phyloP scores from a whole-genome alignment of 2,888 invertebrate species.

The Agapostemon virescens region DNA sequence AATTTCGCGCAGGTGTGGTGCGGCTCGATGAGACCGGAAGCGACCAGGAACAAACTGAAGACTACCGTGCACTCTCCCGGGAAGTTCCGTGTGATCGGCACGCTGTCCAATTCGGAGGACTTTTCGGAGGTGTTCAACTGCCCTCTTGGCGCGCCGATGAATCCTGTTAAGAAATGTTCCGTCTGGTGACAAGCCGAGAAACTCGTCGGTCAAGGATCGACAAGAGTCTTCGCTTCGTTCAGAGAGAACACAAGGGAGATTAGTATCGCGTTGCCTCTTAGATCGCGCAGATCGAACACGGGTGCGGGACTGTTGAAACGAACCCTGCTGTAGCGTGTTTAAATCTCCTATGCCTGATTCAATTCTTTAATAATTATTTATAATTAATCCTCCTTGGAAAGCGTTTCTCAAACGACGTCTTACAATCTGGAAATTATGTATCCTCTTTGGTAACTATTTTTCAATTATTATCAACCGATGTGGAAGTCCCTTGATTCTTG shows the following conservation, averaged over 20 bases:
- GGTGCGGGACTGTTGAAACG: constrained; percentile 10
- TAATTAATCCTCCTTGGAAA: background rate
- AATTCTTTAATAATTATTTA: too few relatives aligned
- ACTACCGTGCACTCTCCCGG: constrained; percentile 93
- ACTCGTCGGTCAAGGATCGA: constrained; percentile 18
- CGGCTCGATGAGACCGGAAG: constrained; percentile 90
- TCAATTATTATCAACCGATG: background rate
- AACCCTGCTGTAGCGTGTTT: background rate
- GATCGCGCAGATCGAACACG: background rate
- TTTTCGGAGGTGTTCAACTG: constrained; percentile 88
- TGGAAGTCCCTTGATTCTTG: background rate
- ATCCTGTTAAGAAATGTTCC: constrained; percentile 88
- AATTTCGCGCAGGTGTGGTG: constrained; percentile 95
- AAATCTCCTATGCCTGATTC: background rate
- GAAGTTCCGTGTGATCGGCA: constrained; percentile 89
- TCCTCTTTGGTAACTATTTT: background rate
- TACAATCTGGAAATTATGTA: background rate
- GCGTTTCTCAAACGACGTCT: background rate
- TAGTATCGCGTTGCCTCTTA: constrained; percentile 2
- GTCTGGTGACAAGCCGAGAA: constrained; percentile 82
- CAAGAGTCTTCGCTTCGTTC: constrained; percentile 9
- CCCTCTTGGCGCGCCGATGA: constrained; percentile 88
- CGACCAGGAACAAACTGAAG: constrained; percentile 89
- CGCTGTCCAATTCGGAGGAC: constrained; percentile 88
- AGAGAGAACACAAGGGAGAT: constrained; percentile 8